Base-by-base conservation (phyloP, 1,140 invertebrate genomes). In the Drosophila rufa region DNA sequence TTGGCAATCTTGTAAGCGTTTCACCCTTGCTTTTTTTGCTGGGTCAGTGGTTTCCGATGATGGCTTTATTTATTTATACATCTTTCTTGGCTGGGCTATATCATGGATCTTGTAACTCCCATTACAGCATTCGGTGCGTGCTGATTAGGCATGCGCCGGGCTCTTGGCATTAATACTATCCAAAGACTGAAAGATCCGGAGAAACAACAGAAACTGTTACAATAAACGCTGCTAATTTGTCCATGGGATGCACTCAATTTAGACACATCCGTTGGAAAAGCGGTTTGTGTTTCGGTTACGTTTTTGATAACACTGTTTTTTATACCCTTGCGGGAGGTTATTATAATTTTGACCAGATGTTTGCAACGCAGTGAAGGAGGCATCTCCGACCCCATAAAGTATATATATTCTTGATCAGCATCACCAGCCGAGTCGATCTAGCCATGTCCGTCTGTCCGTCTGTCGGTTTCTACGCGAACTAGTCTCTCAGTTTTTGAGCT, bases 211-310 rank as follows among this genome's bases (percentile, higher is more conserved):
- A 42, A 45, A 43, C 30, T 53, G 51, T 19, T 45, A 59, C 69
- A 71, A 71, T 70, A 71, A 74, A 45, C 30, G 51, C 69, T 50
- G 46, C 46, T 73, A 66, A 76, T 76, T 58, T 38, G 70, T 66
- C 75, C 65, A 65, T 62, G 80, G 71, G 67, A 87, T 87, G 85
- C 84, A 65, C 55, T 73, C 73, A 87, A 78, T 89, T 87, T 75
- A 75, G 77, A 77, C 66, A 75, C 69, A 80, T 87, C 84, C 84
- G 84, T 69, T 84, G 47, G 42, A 42, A 53, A 74, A 57, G 17
- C 71, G 17, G 25, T 60, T 61, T 47, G 51, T 36, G 66, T 61
- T 75, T 38, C 14, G 53, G 36, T 25, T 22, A 40, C 53, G 14
- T 40, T 56, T 56, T 64, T 73, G 71, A 70, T 68, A 70, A 56